Evolutionary conservation across 2,888 invertebrate species (phyloP).

Genomic region (Elegia similella): DNA sequence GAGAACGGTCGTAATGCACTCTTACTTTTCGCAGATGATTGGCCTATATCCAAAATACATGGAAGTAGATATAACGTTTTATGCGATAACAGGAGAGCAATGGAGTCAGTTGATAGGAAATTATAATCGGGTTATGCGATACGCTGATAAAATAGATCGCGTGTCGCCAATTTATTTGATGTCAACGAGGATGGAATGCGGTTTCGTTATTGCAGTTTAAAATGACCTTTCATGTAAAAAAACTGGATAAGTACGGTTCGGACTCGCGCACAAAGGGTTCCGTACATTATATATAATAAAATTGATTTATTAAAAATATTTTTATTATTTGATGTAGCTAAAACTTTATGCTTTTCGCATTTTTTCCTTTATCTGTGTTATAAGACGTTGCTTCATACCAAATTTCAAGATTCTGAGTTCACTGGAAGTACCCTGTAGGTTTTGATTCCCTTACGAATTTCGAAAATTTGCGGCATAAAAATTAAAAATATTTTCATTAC

Average conservation of each 20-base stretch:
- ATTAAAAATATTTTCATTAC: too few relatives aligned
- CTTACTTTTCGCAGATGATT: conserved; percentile 14
- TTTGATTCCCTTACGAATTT: too few relatives aligned
- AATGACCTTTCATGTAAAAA: background rate
- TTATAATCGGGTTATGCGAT: background rate
- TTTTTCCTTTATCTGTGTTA: too few relatives aligned
- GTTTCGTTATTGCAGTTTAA: background rate
- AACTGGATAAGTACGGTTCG: background rate
- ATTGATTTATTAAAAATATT: too few relatives aligned
- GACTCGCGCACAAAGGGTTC: too few relatives aligned
- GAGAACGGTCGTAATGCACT: conserved; percentile 8
- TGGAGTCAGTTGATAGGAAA: background rate
- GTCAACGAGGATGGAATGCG: conserved; percentile 1
- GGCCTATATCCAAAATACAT: conserved; percentile 15
- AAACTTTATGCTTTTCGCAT: too few relatives aligned
- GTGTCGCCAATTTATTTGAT: conserved; percentile 1
- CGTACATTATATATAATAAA: too few relatives aligned
- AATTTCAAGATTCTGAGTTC: too few relatives aligned
- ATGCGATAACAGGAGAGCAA: conserved; percentile 11
- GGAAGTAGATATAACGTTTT: conserved; percentile 8
- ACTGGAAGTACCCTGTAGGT: too few relatives aligned
- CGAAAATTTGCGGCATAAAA: too few relatives aligned
- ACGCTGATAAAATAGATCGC: conserved; percentile 5
- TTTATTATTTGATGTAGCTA: too few relatives aligned
- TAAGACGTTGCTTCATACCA: too few relatives aligned